Percentiles rank a stretch among this genome's conserved stretches.
Conservation (phyloP, 2,888 invertebrate genomes). For the Melipona beecheii region DNA sequence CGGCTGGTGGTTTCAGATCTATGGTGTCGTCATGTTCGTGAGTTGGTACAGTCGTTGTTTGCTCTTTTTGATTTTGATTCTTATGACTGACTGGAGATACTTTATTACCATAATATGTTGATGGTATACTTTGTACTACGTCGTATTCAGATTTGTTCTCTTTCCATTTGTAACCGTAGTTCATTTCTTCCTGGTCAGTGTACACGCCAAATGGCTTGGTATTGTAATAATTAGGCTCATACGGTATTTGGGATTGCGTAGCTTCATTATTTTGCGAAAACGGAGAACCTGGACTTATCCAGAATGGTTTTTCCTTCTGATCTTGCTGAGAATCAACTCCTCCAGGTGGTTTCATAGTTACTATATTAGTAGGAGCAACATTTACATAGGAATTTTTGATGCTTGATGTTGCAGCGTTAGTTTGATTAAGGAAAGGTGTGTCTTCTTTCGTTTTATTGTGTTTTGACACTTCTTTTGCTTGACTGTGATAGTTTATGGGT, state of each 20-base stretch:
- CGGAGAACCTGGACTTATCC: conserved; percentile 31
- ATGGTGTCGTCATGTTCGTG: conserved; percentile 72
- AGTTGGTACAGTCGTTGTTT: conserved; percentile 36
- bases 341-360: conserved; percentile 71
- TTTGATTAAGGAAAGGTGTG: neutral
- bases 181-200: conserved; percentile 60
- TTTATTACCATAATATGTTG: conserved; percentile 60
- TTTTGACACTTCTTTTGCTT: conserved; percentile 23
- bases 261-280: conserved; percentile 58
- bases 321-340: conserved; percentile 54
- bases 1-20: conserved; percentile 76
- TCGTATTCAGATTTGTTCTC: conserved; percentile 67
- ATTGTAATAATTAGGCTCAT: conserved; percentile 60
- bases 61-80: conserved; percentile 28
- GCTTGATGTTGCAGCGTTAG: conserved; percentile 32
- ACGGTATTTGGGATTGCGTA: conserved; percentile 34
- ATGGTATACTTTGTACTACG: conserved; percentile 71
- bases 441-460: conserved; percentile 1
- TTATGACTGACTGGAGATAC: conserved; percentile 51
- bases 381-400: conserved; percentile 51
- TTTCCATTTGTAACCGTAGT: conserved; percentile 64
- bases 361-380: conserved; percentile 61
- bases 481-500: conserved; percentile 65
- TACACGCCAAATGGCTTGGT: conserved; percentile 69
- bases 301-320: conserved; percentile 58